phyloP scores from a whole-genome alignment of 2,797 vertebrate species.

The Thunnus albacares region DNA sequence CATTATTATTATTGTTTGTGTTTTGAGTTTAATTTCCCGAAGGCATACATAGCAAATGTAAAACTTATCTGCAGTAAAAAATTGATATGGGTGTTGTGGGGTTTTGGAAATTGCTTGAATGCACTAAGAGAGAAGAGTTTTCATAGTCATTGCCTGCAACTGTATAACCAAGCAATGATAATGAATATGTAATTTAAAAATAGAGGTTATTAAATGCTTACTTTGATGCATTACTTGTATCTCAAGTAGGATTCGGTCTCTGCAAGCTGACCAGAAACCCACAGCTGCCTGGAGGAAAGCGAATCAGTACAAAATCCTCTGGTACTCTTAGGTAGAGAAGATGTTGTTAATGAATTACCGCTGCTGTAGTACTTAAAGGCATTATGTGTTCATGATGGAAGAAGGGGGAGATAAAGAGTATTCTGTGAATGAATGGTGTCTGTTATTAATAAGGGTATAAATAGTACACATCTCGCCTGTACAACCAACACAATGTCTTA shows the following conservation, averaged over 20 bases:
- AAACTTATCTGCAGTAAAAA: neutral
- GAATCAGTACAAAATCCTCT: too few species aligned
- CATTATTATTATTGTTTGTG: neutral
- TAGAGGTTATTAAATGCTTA: neutral
- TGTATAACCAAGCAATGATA: neutral
- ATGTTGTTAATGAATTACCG: too few species aligned
- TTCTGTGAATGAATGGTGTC: neutral
- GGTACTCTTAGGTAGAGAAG: too few species aligned
- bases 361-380: too few species aligned
- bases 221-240: neutral
- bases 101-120: slow-evolving; percentile 4
- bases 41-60: neutral
- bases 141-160: neutral
- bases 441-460: neutral
- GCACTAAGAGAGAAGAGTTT: neutral
- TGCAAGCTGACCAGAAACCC: neutral
- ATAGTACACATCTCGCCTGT: neutral
- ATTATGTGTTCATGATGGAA: neutral
- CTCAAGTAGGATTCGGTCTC: neutral
- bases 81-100: neutral
- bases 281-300: neutral
- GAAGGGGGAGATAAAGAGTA: neutral
- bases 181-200: neutral
- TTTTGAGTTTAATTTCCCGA: neutral
- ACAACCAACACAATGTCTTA: neutral